Conservation (phyloP, 2,113 vertebrate species). For the Tylochromis polylepis region DNA sequence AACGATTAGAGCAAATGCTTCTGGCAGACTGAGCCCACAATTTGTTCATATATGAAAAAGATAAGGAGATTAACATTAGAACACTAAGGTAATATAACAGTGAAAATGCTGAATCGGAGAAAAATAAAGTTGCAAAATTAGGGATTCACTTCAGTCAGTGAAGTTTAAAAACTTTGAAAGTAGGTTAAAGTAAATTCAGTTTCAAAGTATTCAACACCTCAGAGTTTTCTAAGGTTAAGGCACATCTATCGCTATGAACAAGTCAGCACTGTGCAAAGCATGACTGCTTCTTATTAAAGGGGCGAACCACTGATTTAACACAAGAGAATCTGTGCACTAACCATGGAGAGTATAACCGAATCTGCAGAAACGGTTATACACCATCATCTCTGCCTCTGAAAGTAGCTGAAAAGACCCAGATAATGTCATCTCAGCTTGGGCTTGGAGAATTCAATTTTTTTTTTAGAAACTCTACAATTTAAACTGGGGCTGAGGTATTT, state of each 20-base stretch:
- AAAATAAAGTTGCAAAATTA: neutral
- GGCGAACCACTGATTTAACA: constrained; percentile 9
- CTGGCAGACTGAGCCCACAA: constrained; percentile 1
- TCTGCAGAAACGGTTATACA: neutral
- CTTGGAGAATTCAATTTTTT: neutral
- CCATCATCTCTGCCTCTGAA: neutral
- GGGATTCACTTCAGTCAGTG: neutral
- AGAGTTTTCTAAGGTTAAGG: constrained; percentile 5
- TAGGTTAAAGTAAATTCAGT: constrained; percentile 2
- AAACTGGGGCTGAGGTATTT: neutral
- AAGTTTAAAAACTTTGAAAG: constrained; percentile 6
- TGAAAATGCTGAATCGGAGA: constrained; percentile 15
- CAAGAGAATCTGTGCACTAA: neutral
- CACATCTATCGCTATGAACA: neutral
- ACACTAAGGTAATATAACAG: neutral
- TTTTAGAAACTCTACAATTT: neutral
- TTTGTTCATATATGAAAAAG: neutral
- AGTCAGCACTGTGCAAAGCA: constrained; percentile 7
- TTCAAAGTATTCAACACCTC: neutral
- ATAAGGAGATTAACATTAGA: neutral
- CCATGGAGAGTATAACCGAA: neutral
- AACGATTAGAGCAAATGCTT: neutral
- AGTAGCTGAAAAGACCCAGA: neutral
- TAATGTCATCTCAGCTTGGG: neutral
- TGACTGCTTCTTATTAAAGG: constrained; percentile 6